These are phyloP conservation scores for Donacobius atricapilla DNA, from an alignment of 2,113 vertebrate species.

Conservation along the genomic window DNA sequence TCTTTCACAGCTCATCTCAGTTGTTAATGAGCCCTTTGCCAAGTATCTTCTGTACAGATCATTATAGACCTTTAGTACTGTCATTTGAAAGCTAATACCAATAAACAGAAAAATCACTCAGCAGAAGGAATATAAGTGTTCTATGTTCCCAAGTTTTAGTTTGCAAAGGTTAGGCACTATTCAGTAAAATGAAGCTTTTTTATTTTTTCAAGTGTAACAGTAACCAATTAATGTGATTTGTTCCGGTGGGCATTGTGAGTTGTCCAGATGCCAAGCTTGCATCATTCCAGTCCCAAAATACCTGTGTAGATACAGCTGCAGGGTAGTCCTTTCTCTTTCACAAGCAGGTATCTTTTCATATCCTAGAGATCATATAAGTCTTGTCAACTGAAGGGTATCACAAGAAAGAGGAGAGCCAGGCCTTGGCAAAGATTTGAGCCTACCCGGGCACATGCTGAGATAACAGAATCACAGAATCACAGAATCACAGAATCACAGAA, in stretches of 20 bases:
- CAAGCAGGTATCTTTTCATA: not conserved
- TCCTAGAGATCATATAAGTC: not conserved
- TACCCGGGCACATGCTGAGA: not conserved
- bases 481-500: not conserved
- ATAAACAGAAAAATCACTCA: constrained; percentile 36
- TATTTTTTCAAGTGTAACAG: not conserved
- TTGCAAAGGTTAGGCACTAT: not conserved
- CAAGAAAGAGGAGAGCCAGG: not conserved
- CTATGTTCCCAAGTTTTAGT: not conserved
- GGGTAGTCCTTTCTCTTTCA: not conserved
- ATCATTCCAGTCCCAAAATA: not conserved
- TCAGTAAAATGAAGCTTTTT: not conserved
- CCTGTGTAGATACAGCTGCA: not conserved
- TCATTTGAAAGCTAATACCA: constrained; percentile 16
- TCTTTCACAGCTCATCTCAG: constrained; percentile 44
- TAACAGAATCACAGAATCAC: not conserved
- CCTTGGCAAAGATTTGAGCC: not conserved
- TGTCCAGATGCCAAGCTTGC: not conserved
- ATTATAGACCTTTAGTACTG: constrained; percentile 26
- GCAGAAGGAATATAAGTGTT: not conserved
- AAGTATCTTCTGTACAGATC: not conserved
- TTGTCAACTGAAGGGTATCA: not conserved
- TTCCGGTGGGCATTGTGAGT: not conserved
- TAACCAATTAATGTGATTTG: not conserved
- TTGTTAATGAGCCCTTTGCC: constrained; percentile 27